These are phyloP conservation scores for Arctopsyche grandis DNA, from an alignment of 1,140 invertebrate genomes.

Conservation along the genomic window DNA sequence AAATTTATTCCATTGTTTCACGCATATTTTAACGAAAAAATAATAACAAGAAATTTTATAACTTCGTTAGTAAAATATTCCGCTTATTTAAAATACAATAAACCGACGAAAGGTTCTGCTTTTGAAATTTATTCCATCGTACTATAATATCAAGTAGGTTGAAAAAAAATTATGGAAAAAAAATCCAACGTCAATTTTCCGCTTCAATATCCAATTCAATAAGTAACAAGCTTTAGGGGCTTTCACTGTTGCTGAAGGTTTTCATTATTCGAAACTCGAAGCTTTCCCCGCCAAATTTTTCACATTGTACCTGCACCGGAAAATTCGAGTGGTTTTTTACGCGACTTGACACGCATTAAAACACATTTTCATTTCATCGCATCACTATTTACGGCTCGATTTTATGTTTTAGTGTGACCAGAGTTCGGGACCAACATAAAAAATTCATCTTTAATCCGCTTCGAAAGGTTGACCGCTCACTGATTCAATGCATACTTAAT, in stretches of 20 bases:
- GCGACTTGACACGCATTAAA: too few relatives aligned
- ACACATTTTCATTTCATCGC: background rate
- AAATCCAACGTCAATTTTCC: background rate
- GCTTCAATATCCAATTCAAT: background rate
- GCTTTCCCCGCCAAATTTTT: background rate
- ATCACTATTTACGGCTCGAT: background rate
- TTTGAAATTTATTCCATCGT: too few relatives aligned
- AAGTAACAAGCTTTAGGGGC: background rate
- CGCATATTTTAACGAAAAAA: too few relatives aligned
- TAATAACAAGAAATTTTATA: too few relatives aligned
- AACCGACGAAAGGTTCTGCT: too few relatives aligned
- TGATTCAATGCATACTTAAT: background rate
- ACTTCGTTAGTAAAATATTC: too few relatives aligned
- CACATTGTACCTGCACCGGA: too few relatives aligned
- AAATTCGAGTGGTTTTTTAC: too few relatives aligned
- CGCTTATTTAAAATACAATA: too few relatives aligned
- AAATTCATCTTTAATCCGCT: slow-evolving; percentile 12
- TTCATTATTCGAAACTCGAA: background rate
- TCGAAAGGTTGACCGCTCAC: background rate
- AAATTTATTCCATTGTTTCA: too few relatives aligned
- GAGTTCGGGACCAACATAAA: background rate
- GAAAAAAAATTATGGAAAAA: too few relatives aligned
- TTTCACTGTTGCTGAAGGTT: background rate
- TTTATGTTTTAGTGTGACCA: background rate
- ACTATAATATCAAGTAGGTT: too few relatives aligned